phyloP scores from a whole-genome alignment of 2,797 vertebrate genomes.

The Avahi laniger region DNA sequence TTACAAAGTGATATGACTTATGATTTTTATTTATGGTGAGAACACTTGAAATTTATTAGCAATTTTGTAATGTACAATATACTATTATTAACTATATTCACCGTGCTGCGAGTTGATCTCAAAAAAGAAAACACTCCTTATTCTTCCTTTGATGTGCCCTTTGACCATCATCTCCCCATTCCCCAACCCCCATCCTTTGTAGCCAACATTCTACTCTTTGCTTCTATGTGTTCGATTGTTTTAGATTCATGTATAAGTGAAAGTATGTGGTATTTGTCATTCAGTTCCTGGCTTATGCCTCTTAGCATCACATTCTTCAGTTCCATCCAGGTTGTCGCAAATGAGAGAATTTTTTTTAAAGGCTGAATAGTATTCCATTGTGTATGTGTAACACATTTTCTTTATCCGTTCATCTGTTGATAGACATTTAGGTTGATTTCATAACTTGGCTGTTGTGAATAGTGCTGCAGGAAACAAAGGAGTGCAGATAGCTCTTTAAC shows the following conservation, averaged over 20 bases:
- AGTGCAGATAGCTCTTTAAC: background rate
- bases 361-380: background rate
- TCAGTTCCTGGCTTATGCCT: background rate
- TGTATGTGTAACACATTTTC: background rate
- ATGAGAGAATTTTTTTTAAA: background rate
- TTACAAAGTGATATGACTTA: background rate
- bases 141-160: background rate
- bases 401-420: background rate
- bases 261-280: background rate
- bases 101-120: background rate
- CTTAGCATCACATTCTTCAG: background rate
- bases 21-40: background rate
- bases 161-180: background rate
- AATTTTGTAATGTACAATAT: background rate
- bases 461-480: background rate
- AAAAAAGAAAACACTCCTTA: background rate
- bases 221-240: background rate
- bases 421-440: background rate
- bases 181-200: too few species aligned
- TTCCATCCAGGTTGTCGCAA: background rate
- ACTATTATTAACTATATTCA: background rate
- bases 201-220: background rate
- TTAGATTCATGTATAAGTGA: background rate
- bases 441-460: background rate
- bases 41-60: background rate